Evolutionary conservation across 1,140 invertebrate genomes (phyloP).

Genomic region (Aphelinus atriplicis): DNA sequence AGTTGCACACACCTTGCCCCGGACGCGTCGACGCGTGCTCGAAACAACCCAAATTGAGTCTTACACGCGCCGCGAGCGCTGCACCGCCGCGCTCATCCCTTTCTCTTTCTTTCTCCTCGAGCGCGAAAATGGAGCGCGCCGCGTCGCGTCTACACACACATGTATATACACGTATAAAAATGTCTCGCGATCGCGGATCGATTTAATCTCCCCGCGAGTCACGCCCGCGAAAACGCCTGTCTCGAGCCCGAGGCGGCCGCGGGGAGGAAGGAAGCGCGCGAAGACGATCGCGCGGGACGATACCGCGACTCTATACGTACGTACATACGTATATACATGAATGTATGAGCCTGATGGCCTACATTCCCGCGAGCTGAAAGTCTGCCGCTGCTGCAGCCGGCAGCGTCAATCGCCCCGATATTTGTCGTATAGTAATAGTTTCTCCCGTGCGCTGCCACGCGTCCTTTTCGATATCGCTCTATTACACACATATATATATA

Average conservation of each 20-base stretch:
- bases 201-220: no score
- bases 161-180: no score
- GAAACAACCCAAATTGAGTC: background rate
- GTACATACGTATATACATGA: no score
- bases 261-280: conserved; percentile 1
- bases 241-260: background rate
- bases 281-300: conserved; percentile 2
- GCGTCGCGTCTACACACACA: no score
- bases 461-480: background rate
- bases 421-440: conserved; percentile 26
- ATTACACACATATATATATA: background rate
- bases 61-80: no score
- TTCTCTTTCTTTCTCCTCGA: background rate
- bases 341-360: background rate
- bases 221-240: background rate
- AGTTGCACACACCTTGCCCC: no score
- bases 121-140: no score
- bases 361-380: conserved; percentile 4
- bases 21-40: no score
- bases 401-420: conserved; percentile 8
- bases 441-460: conserved; percentile 7
- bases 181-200: background rate
- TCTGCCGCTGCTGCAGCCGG: background rate
- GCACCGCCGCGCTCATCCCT: no score
- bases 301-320: background rate